phyloP scores from a whole-genome alignment of 2,797 vertebrate genomes.

The Anguilla pacifica region DNA sequence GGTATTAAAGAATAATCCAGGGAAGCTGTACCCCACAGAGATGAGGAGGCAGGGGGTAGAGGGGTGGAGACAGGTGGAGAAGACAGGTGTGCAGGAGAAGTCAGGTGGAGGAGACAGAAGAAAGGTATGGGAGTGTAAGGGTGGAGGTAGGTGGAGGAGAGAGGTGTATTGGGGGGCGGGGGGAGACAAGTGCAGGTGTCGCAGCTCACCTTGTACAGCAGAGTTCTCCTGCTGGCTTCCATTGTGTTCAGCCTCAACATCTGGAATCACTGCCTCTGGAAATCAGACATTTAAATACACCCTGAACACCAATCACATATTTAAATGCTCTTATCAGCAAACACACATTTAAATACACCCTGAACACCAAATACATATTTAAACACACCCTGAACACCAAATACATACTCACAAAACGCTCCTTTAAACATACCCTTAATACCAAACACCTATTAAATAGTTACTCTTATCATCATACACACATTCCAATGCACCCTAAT shows the following conservation, averaged over 20 bases:
- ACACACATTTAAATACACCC: neutral
- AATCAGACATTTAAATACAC: conserved; percentile 35
- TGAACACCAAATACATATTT: neutral
- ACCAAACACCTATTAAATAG: neutral
- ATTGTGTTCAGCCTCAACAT: conserved; percentile 80
- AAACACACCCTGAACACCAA: neutral
- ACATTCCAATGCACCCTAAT: neutral
- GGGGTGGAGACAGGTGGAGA: neutral
- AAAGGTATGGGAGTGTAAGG: neutral
- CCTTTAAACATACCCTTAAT: neutral
- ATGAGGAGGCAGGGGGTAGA: conserved; percentile 15
- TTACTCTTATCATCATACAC: neutral
- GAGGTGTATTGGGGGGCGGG: neutral
- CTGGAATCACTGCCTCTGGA: conserved; percentile 82
- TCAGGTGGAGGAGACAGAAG: neutral
- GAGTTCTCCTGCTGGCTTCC: conserved; percentile 79
- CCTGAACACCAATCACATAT: neutral
- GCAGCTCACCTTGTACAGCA: conserved; percentile 79
- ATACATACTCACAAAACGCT: neutral
- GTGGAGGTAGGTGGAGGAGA: neutral
- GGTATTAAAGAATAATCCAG: neutral
- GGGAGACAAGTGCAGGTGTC: neutral
- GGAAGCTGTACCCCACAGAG: conserved; percentile 31
- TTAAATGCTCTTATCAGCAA: no score
- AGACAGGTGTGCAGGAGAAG: conserved; percentile 10